phyloP scores from a whole-genome alignment of 2,888 invertebrate genomes.

The Diploptera punctata region DNA sequence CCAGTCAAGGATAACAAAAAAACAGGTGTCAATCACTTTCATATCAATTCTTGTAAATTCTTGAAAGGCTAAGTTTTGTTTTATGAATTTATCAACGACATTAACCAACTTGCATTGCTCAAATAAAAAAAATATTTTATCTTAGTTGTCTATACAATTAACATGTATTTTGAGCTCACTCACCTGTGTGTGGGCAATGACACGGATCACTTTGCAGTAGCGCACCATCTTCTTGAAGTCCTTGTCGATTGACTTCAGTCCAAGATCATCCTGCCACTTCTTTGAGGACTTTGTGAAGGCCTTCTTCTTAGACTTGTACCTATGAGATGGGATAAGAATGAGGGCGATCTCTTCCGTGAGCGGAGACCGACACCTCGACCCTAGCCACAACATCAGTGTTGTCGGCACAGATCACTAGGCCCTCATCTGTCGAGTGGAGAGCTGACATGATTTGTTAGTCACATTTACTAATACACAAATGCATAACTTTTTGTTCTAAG shows the following conservation, averaged over 20 bases:
- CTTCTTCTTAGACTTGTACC: conserved; percentile 99
- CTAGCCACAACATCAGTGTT: conserved; percentile 24
- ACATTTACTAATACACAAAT: too few relatives aligned
- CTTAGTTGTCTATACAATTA: too few relatives aligned
- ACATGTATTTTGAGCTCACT: too few relatives aligned
- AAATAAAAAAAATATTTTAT: too few relatives aligned
- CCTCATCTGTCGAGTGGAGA: conserved; percentile 78
- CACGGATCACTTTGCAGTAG: conserved; percentile 95
- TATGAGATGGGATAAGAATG: conserved; percentile 53
- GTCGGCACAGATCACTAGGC: conserved; percentile 52
- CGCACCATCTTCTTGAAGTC: conserved; percentile 98
- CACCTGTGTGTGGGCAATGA: conserved; percentile 98
- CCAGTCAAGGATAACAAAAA: too few relatives aligned
- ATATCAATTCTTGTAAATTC: too few relatives aligned
- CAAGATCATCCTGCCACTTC: conserved; percentile 98
- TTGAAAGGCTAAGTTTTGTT: background rate
- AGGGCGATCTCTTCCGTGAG: conserved; percentile 39
- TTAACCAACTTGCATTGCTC: too few relatives aligned
- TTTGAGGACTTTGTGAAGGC: conserved; percentile 98
- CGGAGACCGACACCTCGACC: conserved; percentile 31
- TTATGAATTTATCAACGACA: too few relatives aligned
- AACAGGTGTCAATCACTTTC: too few relatives aligned
- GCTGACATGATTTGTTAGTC: too few relatives aligned
- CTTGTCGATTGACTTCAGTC: conserved; percentile 95
- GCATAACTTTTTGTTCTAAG: too few relatives aligned